Conservation (phyloP, 1,140 invertebrate genomes). For the Drosophila nasuta region DNA sequence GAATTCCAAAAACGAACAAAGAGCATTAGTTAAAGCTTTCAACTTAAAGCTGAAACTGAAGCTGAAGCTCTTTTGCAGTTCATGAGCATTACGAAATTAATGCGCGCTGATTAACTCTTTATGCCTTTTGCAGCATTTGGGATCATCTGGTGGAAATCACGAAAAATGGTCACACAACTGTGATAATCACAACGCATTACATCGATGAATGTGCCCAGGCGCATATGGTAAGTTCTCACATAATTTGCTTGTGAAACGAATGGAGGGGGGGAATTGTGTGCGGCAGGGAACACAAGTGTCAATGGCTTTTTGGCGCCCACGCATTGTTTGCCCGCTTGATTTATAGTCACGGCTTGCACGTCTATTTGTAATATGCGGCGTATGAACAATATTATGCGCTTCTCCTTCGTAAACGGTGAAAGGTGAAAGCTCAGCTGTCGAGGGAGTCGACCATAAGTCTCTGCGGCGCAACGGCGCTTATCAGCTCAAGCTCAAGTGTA, state of each 20-base stretch:
- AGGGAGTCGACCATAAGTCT: conserved; percentile 39
- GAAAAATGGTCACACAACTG: conserved; percentile 93
- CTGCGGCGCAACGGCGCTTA: conserved; percentile 47
- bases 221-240: conserved; percentile 87
- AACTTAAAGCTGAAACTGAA: neutral
- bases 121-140: conserved; percentile 91
- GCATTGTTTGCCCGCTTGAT: conserved; percentile 75
- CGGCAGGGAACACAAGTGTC: conserved; percentile 50
- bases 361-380: conserved; percentile 76
- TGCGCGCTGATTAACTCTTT: conserved; percentile 57
- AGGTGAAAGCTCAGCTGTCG: conserved; percentile 76
- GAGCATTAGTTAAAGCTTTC: neutral
- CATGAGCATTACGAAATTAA: neutral
- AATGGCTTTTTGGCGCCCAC: conserved; percentile 71
- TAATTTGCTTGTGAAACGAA: neutral
- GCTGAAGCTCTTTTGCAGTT: neutral
- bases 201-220: conserved; percentile 98
- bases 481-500: conserved; percentile 69
- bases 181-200: conserved; percentile 99
- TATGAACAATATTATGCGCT: conserved; percentile 75
- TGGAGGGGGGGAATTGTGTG: neutral
- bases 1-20: neutral
- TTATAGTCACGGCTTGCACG: conserved; percentile 66
- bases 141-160: conserved; percentile 96
- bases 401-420: conserved; percentile 15